Evolutionary conservation across 2,797 vertebrate species (phyloP).

Genomic region (Myotis myotis): DNA sequence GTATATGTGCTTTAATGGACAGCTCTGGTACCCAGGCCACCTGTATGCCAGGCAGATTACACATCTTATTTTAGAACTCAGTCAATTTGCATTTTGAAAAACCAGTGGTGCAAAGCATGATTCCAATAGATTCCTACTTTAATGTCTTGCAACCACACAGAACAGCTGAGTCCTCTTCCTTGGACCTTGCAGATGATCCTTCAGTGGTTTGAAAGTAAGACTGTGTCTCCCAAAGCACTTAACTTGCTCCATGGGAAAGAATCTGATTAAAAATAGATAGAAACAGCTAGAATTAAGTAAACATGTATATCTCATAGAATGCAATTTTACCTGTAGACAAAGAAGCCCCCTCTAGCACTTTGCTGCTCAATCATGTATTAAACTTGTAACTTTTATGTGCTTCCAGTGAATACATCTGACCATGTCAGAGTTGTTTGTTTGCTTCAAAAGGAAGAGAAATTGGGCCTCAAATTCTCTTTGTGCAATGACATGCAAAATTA

Average conservation of each 20-base stretch:
- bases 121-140: slow-evolving; percentile 32
- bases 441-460: slow-evolving; percentile 40
- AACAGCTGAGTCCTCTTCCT: background rate
- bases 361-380: slow-evolving; percentile 48
- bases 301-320: slow-evolving; percentile 30
- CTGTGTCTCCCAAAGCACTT: slow-evolving; percentile 21
- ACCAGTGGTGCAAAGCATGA: background rate
- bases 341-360: background rate
- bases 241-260: slow-evolving; percentile 35
- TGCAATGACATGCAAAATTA: slow-evolving; percentile 31
- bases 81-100: slow-evolving; percentile 11
- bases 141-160: slow-evolving; percentile 18
- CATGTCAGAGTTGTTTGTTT: background rate
- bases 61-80: slow-evolving; percentile 51
- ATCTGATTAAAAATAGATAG: slow-evolving; percentile 54
- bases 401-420: slow-evolving; percentile 22
- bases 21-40: background rate
- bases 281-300: slow-evolving; percentile 55
- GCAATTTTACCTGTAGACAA: slow-evolving; percentile 38
- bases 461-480: slow-evolving; percentile 41
- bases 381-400: slow-evolving; percentile 38
- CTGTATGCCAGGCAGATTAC: background rate
- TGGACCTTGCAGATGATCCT: background rate
- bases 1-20: background rate
- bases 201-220: slow-evolving; percentile 42